Evolutionary conservation across 1,140 invertebrate genomes (phyloP), one percentile per base, ranked within the genome.

Genomic region (Zelostemma sp.): DNA sequence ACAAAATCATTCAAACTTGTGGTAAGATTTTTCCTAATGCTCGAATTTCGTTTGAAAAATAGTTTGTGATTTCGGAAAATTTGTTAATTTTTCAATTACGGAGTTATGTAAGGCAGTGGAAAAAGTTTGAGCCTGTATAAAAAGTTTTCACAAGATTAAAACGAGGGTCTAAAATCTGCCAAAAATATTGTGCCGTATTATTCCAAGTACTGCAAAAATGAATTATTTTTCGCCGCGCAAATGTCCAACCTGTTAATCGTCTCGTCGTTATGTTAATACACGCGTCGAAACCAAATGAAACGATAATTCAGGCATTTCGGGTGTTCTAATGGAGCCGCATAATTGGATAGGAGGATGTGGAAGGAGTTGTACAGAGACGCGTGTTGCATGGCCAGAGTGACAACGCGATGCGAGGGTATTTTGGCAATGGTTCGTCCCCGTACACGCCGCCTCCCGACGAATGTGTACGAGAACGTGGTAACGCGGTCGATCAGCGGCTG

Each of bases 211-310:
- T 31, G 28, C 5, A 31, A 31, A 31, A 11, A 11, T 31, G 28
- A 6, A 31, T 31, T 11, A 31, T 31, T 5, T 31, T 31, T 31
- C 28, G n/a, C n/a, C n/a, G n/a, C 14, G n/a, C 40, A 1, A 15
- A 41, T 41, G 40, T 14, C 12, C 40, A 71, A 74, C 69, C 69
- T 73, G 72, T 75, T 78, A 76, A 75, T 78, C 70, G 73, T 47
- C 50, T 55, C 62, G 60, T 75, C 73, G 73, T 75, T 78, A 76
- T 76, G 76, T 76, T 76, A 78, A 78, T 78, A 70, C 61, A 54
- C 54, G 64, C 68, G 63, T 54, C 66, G 69, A 68, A 62, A 66
- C 54, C 58, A 66, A 77, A 78, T 64, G 68, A 78, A 73, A 75
- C 74, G 76, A 78, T 78, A 78, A 78, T 78, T 76, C 62, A 66